Conservation (phyloP, 1,140 invertebrate species). For the Araneus ventricosus region DNA sequence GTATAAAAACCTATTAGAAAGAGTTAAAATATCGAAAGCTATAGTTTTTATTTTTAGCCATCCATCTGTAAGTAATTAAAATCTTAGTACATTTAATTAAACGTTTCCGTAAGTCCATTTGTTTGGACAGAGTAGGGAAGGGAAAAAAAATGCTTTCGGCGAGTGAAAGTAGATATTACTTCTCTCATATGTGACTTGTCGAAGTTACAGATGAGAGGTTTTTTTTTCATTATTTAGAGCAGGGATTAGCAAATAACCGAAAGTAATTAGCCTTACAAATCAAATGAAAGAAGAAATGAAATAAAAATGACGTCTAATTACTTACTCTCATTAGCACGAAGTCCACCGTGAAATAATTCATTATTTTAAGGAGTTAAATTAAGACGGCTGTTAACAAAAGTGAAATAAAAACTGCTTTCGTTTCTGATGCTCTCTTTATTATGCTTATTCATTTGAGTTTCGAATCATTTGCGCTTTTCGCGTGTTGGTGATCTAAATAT, state of each 20-base stretch:
- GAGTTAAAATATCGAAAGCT: neutral
- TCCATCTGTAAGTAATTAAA: neutral
- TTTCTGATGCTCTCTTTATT: neutral
- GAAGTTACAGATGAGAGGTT: neutral
- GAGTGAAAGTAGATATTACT: neutral
- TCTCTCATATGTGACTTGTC: neutral
- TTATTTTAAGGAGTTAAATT: neutral
- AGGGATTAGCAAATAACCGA: neutral
- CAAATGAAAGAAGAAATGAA: slow-evolving; percentile 1
- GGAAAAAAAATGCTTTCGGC: neutral
- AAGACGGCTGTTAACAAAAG: neutral
- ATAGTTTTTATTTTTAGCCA: neutral
- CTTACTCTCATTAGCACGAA: slow-evolving; percentile 27
- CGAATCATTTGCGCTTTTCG: too few relatives aligned
- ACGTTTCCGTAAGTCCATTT: neutral
- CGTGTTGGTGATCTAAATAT: too few relatives aligned
- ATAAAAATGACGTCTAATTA: slow-evolving; percentile 5
- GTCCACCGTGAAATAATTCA: slow-evolving; percentile 27
- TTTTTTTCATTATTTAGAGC: too few relatives aligned
- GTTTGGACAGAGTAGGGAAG: neutral
- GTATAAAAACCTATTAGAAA: too few relatives aligned
- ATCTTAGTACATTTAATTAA: neutral
- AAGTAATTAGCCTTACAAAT: slow-evolving; percentile 25
- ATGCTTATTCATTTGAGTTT: too few relatives aligned
- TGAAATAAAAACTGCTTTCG: neutral